Percentiles rank a stretch among this genome's conserved stretches.
These are phyloP conservation scores for Mobula birostris DNA, from an alignment of 2,113 vertebrate genomes.

Conservation along the genomic window DNA sequence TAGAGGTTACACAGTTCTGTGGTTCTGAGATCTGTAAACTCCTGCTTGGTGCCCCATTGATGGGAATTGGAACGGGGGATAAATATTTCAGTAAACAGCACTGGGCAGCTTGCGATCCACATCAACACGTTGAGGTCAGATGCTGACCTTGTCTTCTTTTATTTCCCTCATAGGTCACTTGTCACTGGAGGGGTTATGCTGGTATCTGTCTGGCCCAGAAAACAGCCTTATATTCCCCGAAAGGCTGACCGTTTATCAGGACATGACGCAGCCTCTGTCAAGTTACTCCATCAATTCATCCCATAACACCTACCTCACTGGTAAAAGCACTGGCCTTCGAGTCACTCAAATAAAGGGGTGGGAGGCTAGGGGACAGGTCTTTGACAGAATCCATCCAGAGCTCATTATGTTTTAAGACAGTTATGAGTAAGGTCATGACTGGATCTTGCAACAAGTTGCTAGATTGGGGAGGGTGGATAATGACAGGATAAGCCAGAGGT, in stretches of 20 bases:
- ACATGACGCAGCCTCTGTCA: slow-evolving; percentile 84
- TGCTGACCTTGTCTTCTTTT: neutral
- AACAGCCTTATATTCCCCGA: slow-evolving; percentile 75
- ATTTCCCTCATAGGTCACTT: slow-evolving; percentile 67
- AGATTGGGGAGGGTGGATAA: too few relatives aligned
- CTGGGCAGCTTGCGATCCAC: neutral
- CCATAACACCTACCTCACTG: slow-evolving; percentile 96
- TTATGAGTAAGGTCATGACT: too few relatives aligned
- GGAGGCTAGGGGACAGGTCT: neutral
- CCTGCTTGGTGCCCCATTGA: too few relatives aligned
- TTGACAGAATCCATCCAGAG: neutral
- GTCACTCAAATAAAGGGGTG: too few relatives aligned
- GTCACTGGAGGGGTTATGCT: slow-evolving; percentile 83
- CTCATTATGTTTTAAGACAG: too few relatives aligned
- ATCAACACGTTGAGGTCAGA: neutral
- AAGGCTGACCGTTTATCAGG: slow-evolving; percentile 71
- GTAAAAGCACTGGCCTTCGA: slow-evolving; percentile 44
- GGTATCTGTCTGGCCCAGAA: slow-evolving; percentile 81
- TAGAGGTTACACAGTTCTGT: too few relatives aligned
- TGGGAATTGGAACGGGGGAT: too few relatives aligned
- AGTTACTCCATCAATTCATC: slow-evolving; percentile 96
- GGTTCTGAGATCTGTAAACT: too few relatives aligned
- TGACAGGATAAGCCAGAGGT: too few relatives aligned
- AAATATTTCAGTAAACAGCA: neutral
- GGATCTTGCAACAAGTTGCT: too few relatives aligned